Base-by-base conservation (phyloP, 2,888 invertebrate species). In the Suillia variegata region DNA sequence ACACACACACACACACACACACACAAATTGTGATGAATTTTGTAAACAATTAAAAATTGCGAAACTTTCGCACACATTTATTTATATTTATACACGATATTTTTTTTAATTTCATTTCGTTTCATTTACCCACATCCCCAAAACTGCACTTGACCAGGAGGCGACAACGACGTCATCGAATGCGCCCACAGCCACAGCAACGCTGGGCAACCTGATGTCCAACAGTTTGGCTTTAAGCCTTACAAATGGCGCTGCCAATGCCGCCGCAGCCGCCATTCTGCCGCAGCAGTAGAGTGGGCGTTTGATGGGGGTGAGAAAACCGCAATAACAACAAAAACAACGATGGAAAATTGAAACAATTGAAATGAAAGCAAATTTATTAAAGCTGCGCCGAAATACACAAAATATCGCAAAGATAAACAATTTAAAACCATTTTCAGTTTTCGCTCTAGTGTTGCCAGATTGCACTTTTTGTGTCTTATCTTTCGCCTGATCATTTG, bases 161-260 rank as follows among this genome's bases (percentile, higher is more conserved):
- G 62, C 70, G 33, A 60, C 73, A 59, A 67, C 70, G 47, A 63
- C 70, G n/a, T n/a, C n/a, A n/a, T n/a, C n/a, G 26, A 73, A 61
- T 54, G 64, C 74, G 51, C 45, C 69, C 62, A 61, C 70, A 59
- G 56, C 57, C n/a, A 31, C 63, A 54, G 63, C 63, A 54, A 57
- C 64, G 12, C 66, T 77, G 59, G 74, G 76, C 61, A 69, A 13
- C 38, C 26, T 81, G 68, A 75, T 81, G 66, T 70, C 79, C 52
- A 77, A 75, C 68, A 73, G 76, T 47, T 70, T 81, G 65, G 71
- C 77, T 59, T 71, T 81, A 73, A 77, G 76, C 52, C 69, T 80
- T 64, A 69, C 71, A 62, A 72, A 73, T 67, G 74, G 74, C 64
- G 57, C 79, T 63, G 60, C 76, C 67, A 70, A 74, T 76, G 64